Conservation (phyloP, 2,888 invertebrate genomes). For the Microctonus hyperodae region DNA sequence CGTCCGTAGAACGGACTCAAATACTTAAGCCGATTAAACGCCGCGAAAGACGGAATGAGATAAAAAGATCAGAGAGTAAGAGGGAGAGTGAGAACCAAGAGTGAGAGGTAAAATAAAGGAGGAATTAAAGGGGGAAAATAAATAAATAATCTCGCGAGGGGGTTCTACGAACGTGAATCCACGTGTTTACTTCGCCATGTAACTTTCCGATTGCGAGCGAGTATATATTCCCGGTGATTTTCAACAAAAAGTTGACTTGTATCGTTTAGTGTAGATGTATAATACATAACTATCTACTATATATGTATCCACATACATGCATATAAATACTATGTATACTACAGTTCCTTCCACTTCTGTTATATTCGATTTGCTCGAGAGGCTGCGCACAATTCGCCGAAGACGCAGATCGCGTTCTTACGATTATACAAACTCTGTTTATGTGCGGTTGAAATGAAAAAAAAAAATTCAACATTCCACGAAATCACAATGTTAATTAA, state of each 20-base stretch:
- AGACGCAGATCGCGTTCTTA: slow-evolving; percentile 35
- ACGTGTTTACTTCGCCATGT: slow-evolving; percentile 3
- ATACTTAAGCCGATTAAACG: slow-evolving; percentile 23
- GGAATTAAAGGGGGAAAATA: neutral
- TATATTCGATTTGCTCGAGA: neutral
- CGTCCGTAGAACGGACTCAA: slow-evolving; percentile 15
- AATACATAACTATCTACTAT: slow-evolving; percentile 2
- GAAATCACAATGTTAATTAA: slow-evolving; percentile 46
- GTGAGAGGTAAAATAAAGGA: neutral
- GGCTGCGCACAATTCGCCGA: slow-evolving; percentile 32
- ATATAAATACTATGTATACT: too few species aligned
- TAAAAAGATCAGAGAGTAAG: neutral
- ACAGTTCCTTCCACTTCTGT: slow-evolving; percentile 1
- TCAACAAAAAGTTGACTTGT: slow-evolving; percentile 36
- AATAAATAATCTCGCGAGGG: slow-evolving; percentile 6
- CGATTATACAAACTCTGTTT: slow-evolving; percentile 33
- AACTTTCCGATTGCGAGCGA: slow-evolving; percentile 7
- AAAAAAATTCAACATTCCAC: slow-evolving; percentile 40
- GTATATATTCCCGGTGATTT: neutral
- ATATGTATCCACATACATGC: neutral
- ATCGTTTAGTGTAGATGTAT: slow-evolving; percentile 26
- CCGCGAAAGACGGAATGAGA: slow-evolving; percentile 11
- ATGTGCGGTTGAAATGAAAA: neutral
- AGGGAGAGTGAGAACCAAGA: neutral
- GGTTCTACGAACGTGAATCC: slow-evolving; percentile 14